Evolutionary conservation across 2,888 invertebrate genomes (phyloP).

Genomic region (Ectropis crepuscularia): DNA sequence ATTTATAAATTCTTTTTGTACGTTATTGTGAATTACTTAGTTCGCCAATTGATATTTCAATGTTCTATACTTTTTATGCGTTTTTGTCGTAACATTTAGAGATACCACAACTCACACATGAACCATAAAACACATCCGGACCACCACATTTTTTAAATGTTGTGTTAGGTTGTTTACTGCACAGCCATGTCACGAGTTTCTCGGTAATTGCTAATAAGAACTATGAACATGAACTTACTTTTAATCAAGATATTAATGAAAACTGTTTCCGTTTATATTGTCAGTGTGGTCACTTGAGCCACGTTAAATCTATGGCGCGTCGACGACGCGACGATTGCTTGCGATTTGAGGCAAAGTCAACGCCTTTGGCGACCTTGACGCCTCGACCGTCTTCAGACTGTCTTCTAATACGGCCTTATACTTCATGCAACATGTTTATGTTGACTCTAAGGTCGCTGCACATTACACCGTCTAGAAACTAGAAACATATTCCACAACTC

Average conservation of each 20-base stretch:
- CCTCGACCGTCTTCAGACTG: conserved; percentile 53
- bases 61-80: too few species aligned
- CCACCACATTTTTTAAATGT: too few species aligned
- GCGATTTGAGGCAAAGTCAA: conserved; percentile 78
- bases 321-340: conserved; percentile 48
- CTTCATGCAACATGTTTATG: conserved; percentile 38
- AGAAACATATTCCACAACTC: neutral
- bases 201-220: too few species aligned
- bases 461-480: neutral
- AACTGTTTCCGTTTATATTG: conserved; percentile 1
- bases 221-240: too few species aligned
- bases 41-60: too few species aligned
- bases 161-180: too few species aligned
- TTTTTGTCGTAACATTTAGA: too few species aligned
- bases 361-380: conserved; percentile 80
- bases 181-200: too few species aligned
- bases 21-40: too few species aligned
- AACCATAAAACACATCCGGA: too few species aligned
- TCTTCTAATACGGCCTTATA: conserved; percentile 52
- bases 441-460: neutral
- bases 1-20: too few species aligned
- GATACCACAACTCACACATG: too few species aligned
- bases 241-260: neutral
- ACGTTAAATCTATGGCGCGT: conserved; percentile 56
- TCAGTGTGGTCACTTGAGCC: conserved; percentile 28